A percentile compares a stretch with the other conserved stretches of the same genome.
phyloP scores from a whole-genome alignment of 2,888 invertebrate genomes.

The Ctenicera cuprea region DNA sequence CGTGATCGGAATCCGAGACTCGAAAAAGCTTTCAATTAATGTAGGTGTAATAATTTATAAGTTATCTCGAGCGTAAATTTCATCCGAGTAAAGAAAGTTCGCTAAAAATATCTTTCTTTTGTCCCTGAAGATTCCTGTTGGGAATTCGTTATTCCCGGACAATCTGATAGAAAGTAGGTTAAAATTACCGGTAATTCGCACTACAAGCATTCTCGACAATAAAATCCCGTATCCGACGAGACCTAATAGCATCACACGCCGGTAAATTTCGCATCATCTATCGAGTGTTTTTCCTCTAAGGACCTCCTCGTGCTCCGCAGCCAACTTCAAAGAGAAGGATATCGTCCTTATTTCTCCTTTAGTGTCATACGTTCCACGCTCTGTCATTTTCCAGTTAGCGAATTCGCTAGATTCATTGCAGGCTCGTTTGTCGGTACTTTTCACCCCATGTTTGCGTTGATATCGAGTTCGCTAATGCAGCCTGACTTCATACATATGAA shows the following conservation, averaged over 20 bases:
- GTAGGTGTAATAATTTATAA: constrained; percentile 21
- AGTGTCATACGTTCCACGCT: background rate
- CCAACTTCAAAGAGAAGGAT: constrained; percentile 27
- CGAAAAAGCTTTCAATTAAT: constrained; percentile 16
- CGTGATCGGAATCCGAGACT: background rate
- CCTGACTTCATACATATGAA: constrained; percentile 27
- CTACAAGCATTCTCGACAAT: constrained; percentile 17
- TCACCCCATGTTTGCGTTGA: constrained; percentile 7
- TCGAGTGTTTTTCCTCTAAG: constrained; percentile 28
- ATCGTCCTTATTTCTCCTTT: constrained; percentile 23
- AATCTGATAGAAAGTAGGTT: constrained; percentile 23
- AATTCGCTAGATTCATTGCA: background rate
- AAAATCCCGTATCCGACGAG: constrained; percentile 20
- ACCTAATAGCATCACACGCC: constrained; percentile 22
- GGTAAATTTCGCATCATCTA: constrained; percentile 29
- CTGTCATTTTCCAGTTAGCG: constrained; percentile 23
- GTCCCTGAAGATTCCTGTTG: background rate
- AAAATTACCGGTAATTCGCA: constrained; percentile 22
- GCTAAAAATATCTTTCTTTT: constrained; percentile 9
- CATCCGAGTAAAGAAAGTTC: background rate
- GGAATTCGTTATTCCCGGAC: background rate
- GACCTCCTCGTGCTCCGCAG: constrained; percentile 7
- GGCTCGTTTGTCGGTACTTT: constrained; percentile 6
- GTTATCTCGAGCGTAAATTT: background rate
- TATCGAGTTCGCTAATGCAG: constrained; percentile 24